These are phyloP conservation scores for Syndactyla subalaris DNA, from an alignment of 2,797 vertebrate species.

Conservation along the genomic window DNA sequence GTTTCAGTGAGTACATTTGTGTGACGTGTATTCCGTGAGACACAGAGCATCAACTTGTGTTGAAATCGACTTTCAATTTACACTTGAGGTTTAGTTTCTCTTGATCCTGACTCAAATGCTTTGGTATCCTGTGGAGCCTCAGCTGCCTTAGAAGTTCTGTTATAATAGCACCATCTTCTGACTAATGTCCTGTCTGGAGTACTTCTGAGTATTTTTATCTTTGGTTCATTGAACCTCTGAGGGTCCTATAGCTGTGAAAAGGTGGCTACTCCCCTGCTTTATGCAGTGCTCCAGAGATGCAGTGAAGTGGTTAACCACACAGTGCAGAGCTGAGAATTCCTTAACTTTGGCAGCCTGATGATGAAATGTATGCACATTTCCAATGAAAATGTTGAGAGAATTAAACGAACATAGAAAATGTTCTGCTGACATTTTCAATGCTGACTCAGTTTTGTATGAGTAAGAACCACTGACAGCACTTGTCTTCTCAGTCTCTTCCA, in stretches of 20 bases:
- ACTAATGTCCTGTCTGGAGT: neutral
- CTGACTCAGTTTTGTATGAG: neutral
- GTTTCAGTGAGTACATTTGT: neutral
- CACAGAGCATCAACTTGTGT: rapidly evolving
- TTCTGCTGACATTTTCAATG: conserved; percentile 4
- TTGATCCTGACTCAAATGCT: neutral
- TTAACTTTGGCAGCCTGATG: neutral
- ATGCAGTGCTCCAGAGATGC: neutral
- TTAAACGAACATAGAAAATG: conserved; percentile 20
- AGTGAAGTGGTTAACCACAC: neutral
- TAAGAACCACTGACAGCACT: neutral
- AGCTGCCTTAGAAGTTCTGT: neutral
- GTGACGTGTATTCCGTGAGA: neutral
- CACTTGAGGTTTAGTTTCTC: neutral
- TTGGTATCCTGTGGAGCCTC: neutral
- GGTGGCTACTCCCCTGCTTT: neutral
- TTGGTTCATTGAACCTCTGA: neutral
- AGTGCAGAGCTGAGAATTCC: neutral
- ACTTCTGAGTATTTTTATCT: neutral
- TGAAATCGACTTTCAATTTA: neutral
- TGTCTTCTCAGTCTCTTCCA: neutral
- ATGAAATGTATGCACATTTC: neutral
- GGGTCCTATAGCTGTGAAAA: neutral
- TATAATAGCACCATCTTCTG: conserved; percentile 61
- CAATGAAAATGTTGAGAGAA: neutral